Evolutionary conservation across 2,888 invertebrate genomes (phyloP), one percentile per base, ranked within the genome.

Genomic region (Scaptomyza reducta): DNA sequence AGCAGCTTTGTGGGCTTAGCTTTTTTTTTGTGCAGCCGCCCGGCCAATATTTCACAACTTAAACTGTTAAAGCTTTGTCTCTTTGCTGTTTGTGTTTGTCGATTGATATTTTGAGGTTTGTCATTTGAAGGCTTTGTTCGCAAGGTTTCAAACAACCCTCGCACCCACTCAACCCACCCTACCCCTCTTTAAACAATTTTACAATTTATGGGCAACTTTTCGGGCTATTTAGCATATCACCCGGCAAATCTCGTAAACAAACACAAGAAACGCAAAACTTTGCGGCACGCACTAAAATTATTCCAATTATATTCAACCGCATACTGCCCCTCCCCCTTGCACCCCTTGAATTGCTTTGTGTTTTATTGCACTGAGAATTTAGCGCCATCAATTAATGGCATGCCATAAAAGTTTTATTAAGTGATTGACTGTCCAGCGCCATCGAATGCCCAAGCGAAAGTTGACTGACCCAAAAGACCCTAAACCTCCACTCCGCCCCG

Each of bases 381-480:
- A 73, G 73, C 73, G 64, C 70, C 70, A 84, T 87, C 84, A 88
- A 84, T 84, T 88, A 88, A 84, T 87, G 85, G 80, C 70, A 65
- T 64, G 82, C 88, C 69, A 84, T 86, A 87, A 86, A 88, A 84
- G 67, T 78, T 83, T 75, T 86, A 87, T 87, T 80, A 88, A 88
- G 86, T 83, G 87, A 83, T 86, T 86, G 83, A 86, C 87, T 87
- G 80, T 74, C 80, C 84, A 33, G n/a, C n/a, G n/a, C n/a, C n/a
- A n/a, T n/a, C n/a, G n/a, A n/a, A n/a, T n/a, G 18, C 22, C 40
- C 35, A 29, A 42, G 6, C 35, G 50, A 40, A 47, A 85, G 81
- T 87, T 87, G 60, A 87, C 29, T 82, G 81, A 87, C 81, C 86
- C 79, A 79, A 46, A 40, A 54, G 42, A n/a, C n/a, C n/a, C n/a